Evolutionary conservation across 2,888 invertebrate species (phyloP), one percentile per base, ranked within the genome.

Genomic region (Oscheius sp.): DNA sequence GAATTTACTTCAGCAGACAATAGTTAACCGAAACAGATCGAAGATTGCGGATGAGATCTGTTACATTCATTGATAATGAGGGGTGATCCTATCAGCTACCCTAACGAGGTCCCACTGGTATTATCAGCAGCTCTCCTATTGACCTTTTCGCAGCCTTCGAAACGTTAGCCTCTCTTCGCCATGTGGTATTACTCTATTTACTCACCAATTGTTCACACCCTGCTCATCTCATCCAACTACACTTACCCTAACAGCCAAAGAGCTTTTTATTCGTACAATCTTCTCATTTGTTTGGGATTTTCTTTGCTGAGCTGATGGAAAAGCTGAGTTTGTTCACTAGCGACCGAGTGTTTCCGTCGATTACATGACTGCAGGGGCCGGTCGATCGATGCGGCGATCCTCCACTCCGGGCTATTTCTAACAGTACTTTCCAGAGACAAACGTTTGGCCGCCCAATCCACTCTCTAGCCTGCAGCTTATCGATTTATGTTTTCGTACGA

Each of bases 361-460:
- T 59, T 59, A 59, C 59, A 59, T 59, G 41, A 44, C 59, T 44
- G 59, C 44, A 44, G 28, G 44, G 44, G 44, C 44, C 59, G 59
- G 59, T 59, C 59, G 59, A 59, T 59, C 59, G 59, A 59, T 59
- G 59, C 59, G 59, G 28, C 59, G 59, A 59, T 59, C 59, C 59
- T 59, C 59, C 59, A 59, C 59, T 44, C 54, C 17, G 33, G 54
- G 20, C 47, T 47, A 47, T 47, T 47, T 22, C 24, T 20, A 47
- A 20, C 41, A 6, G 24, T 47, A 5, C 9, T 44, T 44, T 14
- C 45, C 9, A 44, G 17, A 44, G 45, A 44, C 45, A 44, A 14
- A 14, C 8, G 36, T 36, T 8, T 36, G 36, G 14, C 45, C 45
- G n/a, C n/a, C n/a, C n/a, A n/a, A n/a, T n/a, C n/a, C n/a, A n/a